Base-by-base conservation (phyloP, 2,797 vertebrate genomes). In the Channa striata region DNA sequence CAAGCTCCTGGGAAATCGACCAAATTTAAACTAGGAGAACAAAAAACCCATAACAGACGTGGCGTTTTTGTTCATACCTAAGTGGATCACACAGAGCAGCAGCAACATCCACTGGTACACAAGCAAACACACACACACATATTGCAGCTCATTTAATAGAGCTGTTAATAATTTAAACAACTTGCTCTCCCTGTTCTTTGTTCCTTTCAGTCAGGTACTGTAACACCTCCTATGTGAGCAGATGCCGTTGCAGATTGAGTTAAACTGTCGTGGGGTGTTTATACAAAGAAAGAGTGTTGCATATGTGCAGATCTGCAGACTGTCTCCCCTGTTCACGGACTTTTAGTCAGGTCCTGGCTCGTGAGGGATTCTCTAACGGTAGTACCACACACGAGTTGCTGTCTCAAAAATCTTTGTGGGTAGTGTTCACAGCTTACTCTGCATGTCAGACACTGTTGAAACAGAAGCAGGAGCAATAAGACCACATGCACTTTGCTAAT, bases 101-200 rank as follows among this genome's bases (percentile, higher is more conserved):
- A 8, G 16, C 39, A 11, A 74, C 86, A 82, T 83, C 72, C 80
- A 30, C 49, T 58, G 57, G 43, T 2, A 68, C 59, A 69, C 80
- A 40, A 11, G 4, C 36, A 36, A 5, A 53, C 30, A 23, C 61
- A 36, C 36, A 53, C 30, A 23, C 61, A 19, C 4, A 30, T 30
- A 6, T 30, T 30, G 40, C 39, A 46, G 33, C 75, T 72, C 68
- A 17, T 59, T 48, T 40, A 52, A 52, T 6, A 42, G 47, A 60
- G 62, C 68, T 17, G 80, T 88, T 68, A 85, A 86, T 89, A 88
- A 88, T 88, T 83, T 64, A 90, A 11, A 64, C 52, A 2, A 21
- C 50, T 19, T 46, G 19, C 37, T 48, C 66, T 51, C 49, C 39
- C 25, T 37, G 16, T 14, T 49, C 51, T 59, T 49, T 7, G 19